Percentiles rank a stretch among this genome's conserved stretches.
These are phyloP conservation scores for Onthophagus taurus DNA, from an alignment of 1,140 invertebrate species.

Conservation along the genomic window DNA sequence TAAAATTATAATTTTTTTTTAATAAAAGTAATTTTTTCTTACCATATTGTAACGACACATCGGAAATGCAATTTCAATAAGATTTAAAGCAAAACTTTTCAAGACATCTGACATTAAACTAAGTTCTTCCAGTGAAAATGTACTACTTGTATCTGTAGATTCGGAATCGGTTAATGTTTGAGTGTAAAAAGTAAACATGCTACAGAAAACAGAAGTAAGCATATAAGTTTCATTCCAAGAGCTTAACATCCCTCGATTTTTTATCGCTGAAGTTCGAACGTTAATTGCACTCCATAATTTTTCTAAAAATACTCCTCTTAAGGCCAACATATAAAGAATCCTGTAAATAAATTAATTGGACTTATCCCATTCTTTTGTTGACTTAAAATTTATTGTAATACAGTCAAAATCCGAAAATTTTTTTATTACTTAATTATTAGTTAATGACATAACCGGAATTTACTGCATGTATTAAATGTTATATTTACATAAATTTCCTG, in stretches of 20 bases:
- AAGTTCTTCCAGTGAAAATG: slow-evolving; percentile 54
- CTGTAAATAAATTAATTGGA: slow-evolving; percentile 39
- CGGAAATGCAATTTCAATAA: slow-evolving; percentile 85
- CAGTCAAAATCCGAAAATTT: too few species aligned
- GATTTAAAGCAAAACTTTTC: slow-evolving; percentile 74
- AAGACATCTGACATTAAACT: slow-evolving; percentile 57
- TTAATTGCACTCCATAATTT: slow-evolving; percentile 59
- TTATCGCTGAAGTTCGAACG: slow-evolving; percentile 12
- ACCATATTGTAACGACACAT: slow-evolving; percentile 42
- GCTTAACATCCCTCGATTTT: slow-evolving; percentile 4
- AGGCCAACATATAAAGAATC: slow-evolving; percentile 75
- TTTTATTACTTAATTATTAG: not conserved
- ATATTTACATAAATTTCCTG: slow-evolving; percentile 35
- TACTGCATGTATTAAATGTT: not conserved
- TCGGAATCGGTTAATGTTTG: slow-evolving; percentile 35
- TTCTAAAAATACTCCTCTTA: slow-evolving; percentile 73
- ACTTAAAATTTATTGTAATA: too few species aligned
- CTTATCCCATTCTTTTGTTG: not conserved
- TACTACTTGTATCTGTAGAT: slow-evolving; percentile 43
- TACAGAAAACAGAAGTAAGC: slow-evolving; percentile 34
- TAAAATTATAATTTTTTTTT: not conserved
- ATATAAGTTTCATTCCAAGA: slow-evolving; percentile 31
- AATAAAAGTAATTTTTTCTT: not conserved
- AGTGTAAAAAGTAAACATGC: slow-evolving; percentile 37
- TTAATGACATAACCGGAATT: not conserved